phyloP scores from a whole-genome alignment of 2,113 vertebrate genomes.

The Nothocercus nigrocapillus region DNA sequence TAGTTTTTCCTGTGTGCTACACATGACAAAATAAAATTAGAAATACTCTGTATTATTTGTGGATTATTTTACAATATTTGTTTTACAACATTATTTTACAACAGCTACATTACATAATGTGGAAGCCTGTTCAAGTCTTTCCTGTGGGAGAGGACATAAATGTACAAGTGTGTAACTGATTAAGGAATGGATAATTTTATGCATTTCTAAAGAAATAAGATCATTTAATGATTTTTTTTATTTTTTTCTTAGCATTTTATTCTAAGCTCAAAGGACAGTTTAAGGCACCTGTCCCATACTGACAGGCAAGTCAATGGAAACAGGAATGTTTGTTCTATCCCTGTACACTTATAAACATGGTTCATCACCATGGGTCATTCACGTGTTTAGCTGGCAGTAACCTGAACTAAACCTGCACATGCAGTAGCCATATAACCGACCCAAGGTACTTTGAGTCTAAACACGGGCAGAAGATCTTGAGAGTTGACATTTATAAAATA shows the following conservation, averaged over 20 bases:
- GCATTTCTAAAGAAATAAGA: background rate
- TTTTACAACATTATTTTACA: constrained; percentile 8
- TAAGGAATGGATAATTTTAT: background rate
- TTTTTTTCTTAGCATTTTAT: background rate
- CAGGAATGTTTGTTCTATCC: background rate
- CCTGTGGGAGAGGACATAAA: background rate
- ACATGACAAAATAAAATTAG: constrained; percentile 10
- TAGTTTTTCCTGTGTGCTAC: background rate
- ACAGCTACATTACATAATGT: background rate
- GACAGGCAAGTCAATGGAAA: background rate
- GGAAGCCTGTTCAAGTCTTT: background rate
- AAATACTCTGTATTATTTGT: background rate
- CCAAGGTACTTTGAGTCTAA: background rate
- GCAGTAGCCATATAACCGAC: background rate
- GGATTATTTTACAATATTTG: constrained; percentile 21
- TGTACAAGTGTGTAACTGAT: background rate
- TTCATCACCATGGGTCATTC: fast-evolving
- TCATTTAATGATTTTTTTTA: background rate
- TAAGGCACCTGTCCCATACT: background rate
- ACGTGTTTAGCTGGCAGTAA: background rate
- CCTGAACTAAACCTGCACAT: background rate
- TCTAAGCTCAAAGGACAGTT: background rate
- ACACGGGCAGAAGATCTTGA: background rate
- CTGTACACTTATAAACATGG: background rate
- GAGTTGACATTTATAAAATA: background rate